Evolutionary conservation across 2,797 vertebrate genomes (phyloP).

Genomic region (Poeciliopsis turneri): DNA sequence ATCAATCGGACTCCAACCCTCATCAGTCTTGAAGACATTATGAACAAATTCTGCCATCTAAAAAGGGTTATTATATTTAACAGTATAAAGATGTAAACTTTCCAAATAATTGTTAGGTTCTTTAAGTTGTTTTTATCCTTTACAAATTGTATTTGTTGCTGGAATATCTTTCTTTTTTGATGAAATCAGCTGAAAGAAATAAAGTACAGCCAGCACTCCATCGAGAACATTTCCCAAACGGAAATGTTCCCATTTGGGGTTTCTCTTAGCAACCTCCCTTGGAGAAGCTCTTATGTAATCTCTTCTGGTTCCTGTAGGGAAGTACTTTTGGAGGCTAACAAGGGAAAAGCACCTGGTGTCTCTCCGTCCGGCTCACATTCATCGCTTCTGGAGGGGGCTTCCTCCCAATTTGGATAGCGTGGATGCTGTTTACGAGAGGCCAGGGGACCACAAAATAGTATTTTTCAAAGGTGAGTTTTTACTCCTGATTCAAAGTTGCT

Average conservation of each 20-base stretch:
- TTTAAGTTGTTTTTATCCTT: neutral
- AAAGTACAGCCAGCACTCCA: neutral
- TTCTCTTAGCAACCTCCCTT: neutral
- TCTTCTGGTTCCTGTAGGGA: slow-evolving; percentile 77
- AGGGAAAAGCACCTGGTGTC: slow-evolving; percentile 94
- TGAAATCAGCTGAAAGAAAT: neutral
- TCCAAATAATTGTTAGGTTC: neutral
- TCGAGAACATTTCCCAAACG: neutral
- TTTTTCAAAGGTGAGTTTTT: slow-evolving; percentile 91
- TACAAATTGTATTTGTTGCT: neutral
- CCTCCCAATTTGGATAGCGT: slow-evolving; percentile 89
- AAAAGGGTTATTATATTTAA: neutral
- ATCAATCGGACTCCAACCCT: neutral
- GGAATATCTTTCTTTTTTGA: neutral
- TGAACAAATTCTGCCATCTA: neutral
- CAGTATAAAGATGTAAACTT: neutral
- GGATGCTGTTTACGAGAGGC: slow-evolving; percentile 92
- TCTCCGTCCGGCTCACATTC: slow-evolving; percentile 91
- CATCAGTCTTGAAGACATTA: neutral
- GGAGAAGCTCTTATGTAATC: neutral
- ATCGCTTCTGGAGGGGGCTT: slow-evolving; percentile 95
- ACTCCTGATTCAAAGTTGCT: neutral
- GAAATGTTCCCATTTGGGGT: too few relatives aligned
- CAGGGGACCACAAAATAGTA: slow-evolving; percentile 92
- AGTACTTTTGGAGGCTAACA: slow-evolving; percentile 95